phyloP scores from a whole-genome alignment of 2,797 vertebrate species.

The Sciaenops ocellatus region DNA sequence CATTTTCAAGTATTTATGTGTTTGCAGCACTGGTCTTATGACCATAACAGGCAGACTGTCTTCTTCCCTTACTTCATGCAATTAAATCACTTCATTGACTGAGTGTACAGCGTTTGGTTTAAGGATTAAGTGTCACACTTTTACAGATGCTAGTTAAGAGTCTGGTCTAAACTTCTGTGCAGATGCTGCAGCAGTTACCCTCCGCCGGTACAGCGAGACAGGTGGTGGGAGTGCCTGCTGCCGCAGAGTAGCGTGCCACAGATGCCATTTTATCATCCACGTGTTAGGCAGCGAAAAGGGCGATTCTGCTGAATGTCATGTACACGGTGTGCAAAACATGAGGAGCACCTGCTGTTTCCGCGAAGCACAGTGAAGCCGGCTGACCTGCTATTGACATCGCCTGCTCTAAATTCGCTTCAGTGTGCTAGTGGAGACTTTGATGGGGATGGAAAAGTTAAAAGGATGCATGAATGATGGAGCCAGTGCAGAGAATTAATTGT shows the following conservation, averaged over 20 bases:
- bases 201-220: constrained; percentile 7
- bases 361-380: neutral
- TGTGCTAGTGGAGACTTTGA: neutral
- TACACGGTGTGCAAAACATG: constrained; percentile 7
- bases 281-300: constrained; percentile 32
- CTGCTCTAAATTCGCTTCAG: neutral
- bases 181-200: constrained; percentile 45
- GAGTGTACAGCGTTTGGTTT: neutral
- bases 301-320: constrained; percentile 33
- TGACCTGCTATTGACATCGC: constrained; percentile 9
- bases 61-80: neutral
- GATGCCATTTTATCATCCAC: constrained; percentile 46
- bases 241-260: constrained; percentile 4
- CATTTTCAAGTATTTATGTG: neutral
- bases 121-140: constrained; percentile 4
- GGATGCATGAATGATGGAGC: neutral
- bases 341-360: constrained; percentile 32
- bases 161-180: neutral
- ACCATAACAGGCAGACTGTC: constrained; percentile 15
- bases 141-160: constrained; percentile 23
- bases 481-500: neutral
- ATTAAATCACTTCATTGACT: constrained; percentile 17
- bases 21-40: neutral
- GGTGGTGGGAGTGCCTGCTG: constrained; percentile 37
- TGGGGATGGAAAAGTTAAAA: neutral